Evolutionary conservation across 1,140 invertebrate genomes (phyloP).

Genomic region (Nylanderia fulva): DNA sequence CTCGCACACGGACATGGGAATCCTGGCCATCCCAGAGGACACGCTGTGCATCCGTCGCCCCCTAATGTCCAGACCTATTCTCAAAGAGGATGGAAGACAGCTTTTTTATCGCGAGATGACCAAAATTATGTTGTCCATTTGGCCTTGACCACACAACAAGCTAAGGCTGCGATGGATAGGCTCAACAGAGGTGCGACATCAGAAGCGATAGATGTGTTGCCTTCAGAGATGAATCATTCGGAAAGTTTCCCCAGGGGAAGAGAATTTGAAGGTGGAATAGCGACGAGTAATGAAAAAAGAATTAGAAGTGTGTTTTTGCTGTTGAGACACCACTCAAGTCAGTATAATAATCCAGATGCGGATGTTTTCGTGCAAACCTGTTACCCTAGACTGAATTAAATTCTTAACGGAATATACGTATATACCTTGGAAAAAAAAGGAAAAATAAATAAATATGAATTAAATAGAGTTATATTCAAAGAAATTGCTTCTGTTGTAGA

Average conservation of each 20-base stretch:
- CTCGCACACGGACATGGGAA: neutral
- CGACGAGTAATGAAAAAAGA: too few relatives aligned
- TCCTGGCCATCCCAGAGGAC: slow-evolving; percentile 73
- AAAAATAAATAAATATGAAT: neutral
- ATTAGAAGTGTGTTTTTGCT: slow-evolving; percentile 55
- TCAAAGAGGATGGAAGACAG: slow-evolving; percentile 49
- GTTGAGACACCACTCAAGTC: slow-evolving; percentile 53
- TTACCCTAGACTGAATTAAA: slow-evolving; percentile 69
- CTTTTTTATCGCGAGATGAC: slow-evolving; percentile 62
- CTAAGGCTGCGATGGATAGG: slow-evolving; percentile 47
- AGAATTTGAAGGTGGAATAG: neutral
- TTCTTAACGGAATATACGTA: too few relatives aligned
- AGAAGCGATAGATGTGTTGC: too few relatives aligned
- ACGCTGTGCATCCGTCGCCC: slow-evolving; percentile 61
- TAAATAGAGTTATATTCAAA: neutral
- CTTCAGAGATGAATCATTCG: too few relatives aligned
- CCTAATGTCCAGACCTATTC: slow-evolving; percentile 69
- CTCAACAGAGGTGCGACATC: too few relatives aligned
- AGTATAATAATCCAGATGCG: slow-evolving; percentile 31
- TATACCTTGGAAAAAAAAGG: too few relatives aligned
- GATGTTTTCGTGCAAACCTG: slow-evolving; percentile 75
- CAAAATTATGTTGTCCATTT: slow-evolving; percentile 67
- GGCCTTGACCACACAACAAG: neutral
- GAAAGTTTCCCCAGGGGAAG: neutral
- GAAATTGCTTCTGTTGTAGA: neutral